Base-by-base conservation (phyloP, 1,140 invertebrate species). In the Drosophila littoralis region DNA sequence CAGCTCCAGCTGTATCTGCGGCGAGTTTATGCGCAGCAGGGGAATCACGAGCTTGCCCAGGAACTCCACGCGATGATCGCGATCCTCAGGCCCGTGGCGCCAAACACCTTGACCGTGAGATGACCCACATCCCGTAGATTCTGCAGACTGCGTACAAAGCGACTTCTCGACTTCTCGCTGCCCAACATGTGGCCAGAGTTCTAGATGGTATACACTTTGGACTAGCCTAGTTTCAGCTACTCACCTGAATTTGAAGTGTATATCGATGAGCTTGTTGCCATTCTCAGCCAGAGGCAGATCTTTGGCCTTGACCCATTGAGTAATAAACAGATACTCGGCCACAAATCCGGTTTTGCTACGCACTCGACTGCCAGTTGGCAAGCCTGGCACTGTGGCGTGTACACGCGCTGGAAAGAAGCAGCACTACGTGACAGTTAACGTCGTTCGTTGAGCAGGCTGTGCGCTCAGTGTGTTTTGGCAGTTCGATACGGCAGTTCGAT, bases 31-130 rank as follows among this genome's bases (percentile, higher is more conserved):
- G 90, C 96, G 94, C 15, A 97, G 92, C 8, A 99, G 93, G 0
- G 99, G 98, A 79, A 99, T 96, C 4, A 96, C 95, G 9, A 99
- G 93, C 93, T 98, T 98, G 6, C 99, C 99, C 1, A 99, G 93
- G 93, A 99, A 99, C 93, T 99, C 98, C 0, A 98, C 97, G 93
- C 99, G 99, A 91, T 99, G 98, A 92, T 99, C 98, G 67, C 97
- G 94, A 93, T 99, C 99, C 93, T 99, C 99, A 99, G 92, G 8
- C 97, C 97, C 68, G 97, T 96, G 6, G 98, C 98, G 79, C 96
- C 95, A 86, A 96, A 98, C 0, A 99, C 96, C 93, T 98, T 98
- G 0, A 98, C 96, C 0, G 96, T 97, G 0, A 98, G 92, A 93
- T 97, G 96, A 0, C 97, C 98, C 10, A 98, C 96, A 79, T 98